Conservation (phyloP, 2,797 vertebrate genomes). For the Tragopan temminckii region DNA sequence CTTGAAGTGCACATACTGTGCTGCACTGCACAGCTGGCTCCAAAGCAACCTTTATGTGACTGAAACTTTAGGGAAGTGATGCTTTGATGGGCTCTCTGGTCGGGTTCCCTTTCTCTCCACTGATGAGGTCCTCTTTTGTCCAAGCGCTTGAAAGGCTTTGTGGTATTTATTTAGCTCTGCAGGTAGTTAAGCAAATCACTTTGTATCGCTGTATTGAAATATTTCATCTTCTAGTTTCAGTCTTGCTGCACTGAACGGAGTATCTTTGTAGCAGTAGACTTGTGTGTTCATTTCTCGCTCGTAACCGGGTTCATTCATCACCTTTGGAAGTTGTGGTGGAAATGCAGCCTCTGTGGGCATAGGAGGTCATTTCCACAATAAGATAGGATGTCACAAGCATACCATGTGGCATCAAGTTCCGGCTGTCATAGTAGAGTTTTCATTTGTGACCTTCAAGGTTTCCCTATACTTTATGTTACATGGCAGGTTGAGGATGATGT, state of each 20-base stretch:
- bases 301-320: neutral
- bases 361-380: neutral
- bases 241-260: neutral
- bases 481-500: neutral
- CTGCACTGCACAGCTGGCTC: neutral
- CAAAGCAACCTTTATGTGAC: neutral
- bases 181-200: neutral
- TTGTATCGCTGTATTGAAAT: neutral
- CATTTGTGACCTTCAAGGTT: neutral
- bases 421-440: neutral
- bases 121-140: neutral
- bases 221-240: neutral
- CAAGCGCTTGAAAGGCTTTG: neutral
- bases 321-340: neutral
- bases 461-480: rapidly evolving
- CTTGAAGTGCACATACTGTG: neutral
- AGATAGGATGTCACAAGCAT: neutral
- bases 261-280: neutral
- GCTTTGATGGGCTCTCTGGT: neutral
- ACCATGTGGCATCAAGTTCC: neutral
- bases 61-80: neutral
- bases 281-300: rapidly evolving
- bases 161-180: neutral
- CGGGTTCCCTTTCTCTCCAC: neutral
- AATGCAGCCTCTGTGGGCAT: neutral